These are phyloP conservation scores for Pseudorhiza aurosa DNA, from an alignment of 30 jellyfish, hydroid and myxozoan genomes.

Conservation along the genomic window DNA sequence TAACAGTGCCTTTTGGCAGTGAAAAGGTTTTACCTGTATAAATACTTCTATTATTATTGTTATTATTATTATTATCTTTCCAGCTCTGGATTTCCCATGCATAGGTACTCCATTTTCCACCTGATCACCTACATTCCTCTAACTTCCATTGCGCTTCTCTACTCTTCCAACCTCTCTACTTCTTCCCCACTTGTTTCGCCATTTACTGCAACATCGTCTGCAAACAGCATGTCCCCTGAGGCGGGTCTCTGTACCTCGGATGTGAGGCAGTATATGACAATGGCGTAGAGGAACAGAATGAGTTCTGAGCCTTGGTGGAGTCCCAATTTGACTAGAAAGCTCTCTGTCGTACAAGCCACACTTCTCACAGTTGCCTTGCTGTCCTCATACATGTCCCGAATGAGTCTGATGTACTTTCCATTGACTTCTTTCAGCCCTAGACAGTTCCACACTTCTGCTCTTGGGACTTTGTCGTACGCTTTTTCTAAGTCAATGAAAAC, in stretches of 20 bases:
- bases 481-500: constrained; percentile 20
- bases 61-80: no score
- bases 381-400: background rate
- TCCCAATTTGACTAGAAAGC: constrained; percentile 4
- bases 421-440: constrained; percentile 2
- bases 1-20: no score
- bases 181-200: background rate
- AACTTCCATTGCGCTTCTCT: constrained; percentile 20
- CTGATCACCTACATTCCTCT: background rate
- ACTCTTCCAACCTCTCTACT: background rate
- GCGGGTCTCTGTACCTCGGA: background rate
- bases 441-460: background rate
- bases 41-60: no score
- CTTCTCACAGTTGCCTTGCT: background rate
- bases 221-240: constrained; percentile 22
- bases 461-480: constrained; percentile 14
- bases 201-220: background rate
- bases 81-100: background rate
- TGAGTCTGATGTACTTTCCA: background rate
- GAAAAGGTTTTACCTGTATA: no score
- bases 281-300: constrained; percentile 9
- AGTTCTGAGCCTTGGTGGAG: constrained; percentile 10
- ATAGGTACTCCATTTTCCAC: background rate
- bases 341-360: background rate
- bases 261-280: constrained; percentile 5